phyloP scores from a whole-genome alignment of 2,113 vertebrate species.

The Oplegnathus fasciatus region DNA sequence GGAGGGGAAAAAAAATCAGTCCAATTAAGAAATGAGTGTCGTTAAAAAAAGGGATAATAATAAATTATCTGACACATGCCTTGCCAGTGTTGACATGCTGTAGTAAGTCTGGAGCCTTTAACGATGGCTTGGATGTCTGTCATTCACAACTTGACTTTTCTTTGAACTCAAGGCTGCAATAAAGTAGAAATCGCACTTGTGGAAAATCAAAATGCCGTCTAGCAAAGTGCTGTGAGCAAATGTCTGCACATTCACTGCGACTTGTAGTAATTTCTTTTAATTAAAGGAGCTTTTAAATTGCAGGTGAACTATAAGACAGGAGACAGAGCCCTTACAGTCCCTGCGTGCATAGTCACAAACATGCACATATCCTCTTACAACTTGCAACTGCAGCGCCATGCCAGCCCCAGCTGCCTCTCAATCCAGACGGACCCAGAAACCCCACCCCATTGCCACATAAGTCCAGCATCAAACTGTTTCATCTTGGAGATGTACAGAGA shows the following conservation, averaged over 20 bases:
- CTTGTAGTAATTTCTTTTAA: constrained; percentile 33
- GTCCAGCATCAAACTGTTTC: constrained; percentile 19
- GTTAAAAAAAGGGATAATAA: constrained; percentile 22
- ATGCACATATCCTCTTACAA: constrained; percentile 43
- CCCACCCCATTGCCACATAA: constrained; percentile 42
- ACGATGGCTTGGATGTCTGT: constrained; percentile 61
- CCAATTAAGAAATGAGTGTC: constrained; percentile 62
- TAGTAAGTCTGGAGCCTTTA: constrained; percentile 63
- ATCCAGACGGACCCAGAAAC: constrained; percentile 47
- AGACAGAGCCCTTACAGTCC: constrained; percentile 9
- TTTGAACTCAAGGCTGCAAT: constrained; percentile 61
- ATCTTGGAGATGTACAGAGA: constrained; percentile 23
- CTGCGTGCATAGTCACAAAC: constrained; percentile 9
- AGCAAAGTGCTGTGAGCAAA: constrained; percentile 27
- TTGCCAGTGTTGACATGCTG: constrained; percentile 68
- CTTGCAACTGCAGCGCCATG: constrained; percentile 21
- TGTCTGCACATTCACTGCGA: constrained; percentile 5
- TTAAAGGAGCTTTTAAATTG: constrained; percentile 35
- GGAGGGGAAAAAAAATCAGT: background rate
- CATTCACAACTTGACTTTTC: constrained; percentile 65
- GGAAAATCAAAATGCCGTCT: constrained; percentile 38
- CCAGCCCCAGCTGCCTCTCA: constrained; percentile 52
- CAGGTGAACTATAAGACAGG: constrained; percentile 27
- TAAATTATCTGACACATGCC: constrained; percentile 65
- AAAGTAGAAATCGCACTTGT: constrained; percentile 44